Base-by-base conservation (phyloP, 2,888 invertebrate species). In the Malacosoma neustria region DNA sequence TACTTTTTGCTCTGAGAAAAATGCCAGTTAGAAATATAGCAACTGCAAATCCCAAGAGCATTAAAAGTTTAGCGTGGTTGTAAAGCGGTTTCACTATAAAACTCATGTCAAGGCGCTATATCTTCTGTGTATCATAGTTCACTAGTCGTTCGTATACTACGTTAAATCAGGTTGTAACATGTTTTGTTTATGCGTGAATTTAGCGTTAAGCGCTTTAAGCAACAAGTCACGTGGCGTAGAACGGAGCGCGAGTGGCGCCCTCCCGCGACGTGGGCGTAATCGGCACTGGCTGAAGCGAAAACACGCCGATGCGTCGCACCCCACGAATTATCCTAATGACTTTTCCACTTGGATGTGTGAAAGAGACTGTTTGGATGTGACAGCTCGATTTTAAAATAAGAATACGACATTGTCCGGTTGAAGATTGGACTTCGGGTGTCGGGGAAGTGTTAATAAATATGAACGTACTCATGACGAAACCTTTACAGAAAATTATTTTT, bases 261-360 rank as follows among this genome's bases (percentile, higher is more conserved):
- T 84, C 82, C 75, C 85, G 69, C 81, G 84, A 62, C 73, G 71
- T 77, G 51, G 56, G 72, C 74, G 71, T 66, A 70, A 71, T 66
- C 75, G 72, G 61, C 67, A 85, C 85, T 85, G 84, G 69, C 72
- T 61, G 60, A 58, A 63, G 66, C 63, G 73, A 75, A 76, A 80
- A 79, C 69, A 71, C 72, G 70, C 57, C 66, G 72, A 66, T 71
- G 72, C 80, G 81, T 69, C 80, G 75, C 82, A 69, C 84, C 80
- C 80, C 65, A 72, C 80, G 72, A 79, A 75, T 81, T 81, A 80
- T 74, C 79, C 74, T 72, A 65, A 69, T 75, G 79, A 77, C 73
- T 82, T 82, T 81, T 74, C 79, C 66, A 62, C 69, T 54, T 53
- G 63, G 76, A 81, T 76, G 72, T 69, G 49, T 48, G 72, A 81